A percentile compares a stretch with the other conserved stretches of the same genome.
phyloP scores from a whole-genome alignment of 2,113 vertebrate species.

The Dicentrarchus labrax region DNA sequence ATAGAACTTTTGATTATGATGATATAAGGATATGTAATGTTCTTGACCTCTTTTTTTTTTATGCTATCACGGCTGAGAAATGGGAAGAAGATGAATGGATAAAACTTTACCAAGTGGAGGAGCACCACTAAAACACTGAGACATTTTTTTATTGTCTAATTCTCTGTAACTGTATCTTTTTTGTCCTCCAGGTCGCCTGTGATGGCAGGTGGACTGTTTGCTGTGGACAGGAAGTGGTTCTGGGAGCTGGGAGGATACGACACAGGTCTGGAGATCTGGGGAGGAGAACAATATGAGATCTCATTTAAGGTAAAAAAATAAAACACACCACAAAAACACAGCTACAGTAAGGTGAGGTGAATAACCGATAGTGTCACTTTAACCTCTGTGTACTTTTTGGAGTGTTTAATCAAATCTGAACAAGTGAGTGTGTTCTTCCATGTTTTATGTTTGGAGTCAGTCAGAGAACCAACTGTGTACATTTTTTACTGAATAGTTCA shows the following conservation, averaged over 20 bases:
- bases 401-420: neutral
- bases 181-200: slow-evolving; percentile 91
- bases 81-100: too few relatives aligned
- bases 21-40: too few relatives aligned
- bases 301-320: slow-evolving; percentile 80
- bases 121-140: neutral
- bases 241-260: slow-evolving; percentile 87
- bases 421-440: neutral
- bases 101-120: neutral
- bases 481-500: neutral
- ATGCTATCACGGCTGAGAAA: too few relatives aligned
- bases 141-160: neutral
- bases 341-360: neutral
- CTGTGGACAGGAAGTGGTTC: slow-evolving; percentile 98
- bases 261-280: slow-evolving; percentile 87
- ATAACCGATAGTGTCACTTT: neutral
- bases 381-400: neutral
- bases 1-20: too few relatives aligned
- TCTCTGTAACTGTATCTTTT: neutral
- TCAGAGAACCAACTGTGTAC: neutral
- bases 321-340: neutral
- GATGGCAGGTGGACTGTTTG: slow-evolving; percentile 98
- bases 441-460: neutral
- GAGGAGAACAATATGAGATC: slow-evolving; percentile 87
- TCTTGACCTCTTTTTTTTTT: too few relatives aligned